Evolutionary conservation across 2,888 invertebrate species (phyloP), one percentile per base, ranked within the genome.

Genomic region (Eristalinus sepulchralis): DNA sequence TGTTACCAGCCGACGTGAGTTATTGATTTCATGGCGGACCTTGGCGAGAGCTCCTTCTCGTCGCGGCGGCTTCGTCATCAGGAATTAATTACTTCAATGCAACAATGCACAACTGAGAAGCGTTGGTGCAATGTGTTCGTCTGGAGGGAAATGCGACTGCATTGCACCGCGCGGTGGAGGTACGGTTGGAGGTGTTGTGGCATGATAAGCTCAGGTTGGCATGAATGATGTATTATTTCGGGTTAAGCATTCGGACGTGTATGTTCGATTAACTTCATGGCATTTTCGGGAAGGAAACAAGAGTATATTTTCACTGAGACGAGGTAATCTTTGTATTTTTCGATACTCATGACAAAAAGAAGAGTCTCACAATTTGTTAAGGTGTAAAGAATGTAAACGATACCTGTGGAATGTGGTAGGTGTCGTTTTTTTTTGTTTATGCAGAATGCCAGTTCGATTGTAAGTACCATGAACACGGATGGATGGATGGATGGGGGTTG

Each of bases 1-100:
- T 86, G 86, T 86, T 86, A n/a, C 70, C 39, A 86, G 82, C 75
- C 68, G 78, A 86, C 68, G 75, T 86, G 78, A 86, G 70, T 82
- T 82, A 86, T 86, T 57, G 85, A 78, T 70, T 60, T 47, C 47
- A 8, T 47, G 47, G 17, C 5, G 47, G 47, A 17, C 59, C 62
- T 2, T 20, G 62, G 72, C 60, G 34, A 2, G 53, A 17, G 64
- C 67, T 17, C 77, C 53, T 36, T 72, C 68, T 27, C 27, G 27
- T 27, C 27, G 27, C 27, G 27, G 2, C 27, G 27, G 27, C 27
- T 70, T 70, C 60, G 81, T 86, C 60, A 72, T 86, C 59, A 47
- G 78, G 70, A 86, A 86, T 78, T 86, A 82, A 86, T 82, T 55
- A 47, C 70, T 62, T 68, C 39, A 78, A 86, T 86, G 82, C 27